Percentiles rank a stretch among this genome's conserved stretches.
Conservation (phyloP, 2,113 vertebrate genomes). For the Crocuta crocuta region DNA sequence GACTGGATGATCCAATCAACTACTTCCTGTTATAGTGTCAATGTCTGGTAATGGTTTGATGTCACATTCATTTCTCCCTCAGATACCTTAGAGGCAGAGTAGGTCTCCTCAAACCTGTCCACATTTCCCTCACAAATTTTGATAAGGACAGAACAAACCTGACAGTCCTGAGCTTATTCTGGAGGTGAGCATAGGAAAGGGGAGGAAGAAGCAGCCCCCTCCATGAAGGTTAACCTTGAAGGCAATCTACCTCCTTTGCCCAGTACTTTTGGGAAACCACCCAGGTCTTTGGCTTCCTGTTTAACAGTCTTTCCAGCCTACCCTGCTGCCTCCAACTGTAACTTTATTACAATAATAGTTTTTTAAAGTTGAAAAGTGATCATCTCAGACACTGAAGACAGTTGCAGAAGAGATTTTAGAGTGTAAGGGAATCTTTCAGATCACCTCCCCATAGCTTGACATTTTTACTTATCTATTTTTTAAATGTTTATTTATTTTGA, state of each 20-base stretch:
- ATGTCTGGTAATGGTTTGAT: background rate
- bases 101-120: background rate
- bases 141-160: background rate
- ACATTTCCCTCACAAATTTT: background rate
- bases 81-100: background rate
- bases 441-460: background rate
- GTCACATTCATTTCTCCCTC: background rate
- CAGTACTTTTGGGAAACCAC: background rate
- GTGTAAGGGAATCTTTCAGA: background rate
- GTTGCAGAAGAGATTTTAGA: background rate
- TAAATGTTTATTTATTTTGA: too few relatives aligned
- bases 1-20: background rate
- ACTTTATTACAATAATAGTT: background rate
- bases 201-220: background rate
- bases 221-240: accelerated
- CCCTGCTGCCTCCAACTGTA: background rate
- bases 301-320: background rate
- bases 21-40: background rate
- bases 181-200: background rate
- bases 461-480: background rate
- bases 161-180: background rate
- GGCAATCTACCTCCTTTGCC: background rate
- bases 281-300: background rate
- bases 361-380: background rate
- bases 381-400: background rate